A percentile compares a stretch with the other conserved stretches of the same genome.
Evolutionary conservation across 2,113 vertebrate species (phyloP).

Genomic region (Rhynchopsitta pachyrhyncha): DNA sequence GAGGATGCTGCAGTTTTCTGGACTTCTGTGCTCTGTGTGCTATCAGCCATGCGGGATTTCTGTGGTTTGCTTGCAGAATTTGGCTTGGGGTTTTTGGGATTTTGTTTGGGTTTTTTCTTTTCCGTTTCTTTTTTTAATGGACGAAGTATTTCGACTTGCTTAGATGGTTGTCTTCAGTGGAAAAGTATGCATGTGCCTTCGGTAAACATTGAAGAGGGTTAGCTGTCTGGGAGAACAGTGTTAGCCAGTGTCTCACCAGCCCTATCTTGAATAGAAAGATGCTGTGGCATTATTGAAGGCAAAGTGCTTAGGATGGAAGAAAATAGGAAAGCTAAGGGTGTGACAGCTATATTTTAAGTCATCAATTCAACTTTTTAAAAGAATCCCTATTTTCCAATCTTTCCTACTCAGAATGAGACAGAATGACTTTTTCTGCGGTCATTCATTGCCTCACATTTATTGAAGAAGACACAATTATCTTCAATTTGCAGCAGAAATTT

Average conservation of each 20-base stretch:
- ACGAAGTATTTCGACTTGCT: background rate
- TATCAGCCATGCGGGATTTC: rapidly evolving
- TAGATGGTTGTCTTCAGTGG: background rate
- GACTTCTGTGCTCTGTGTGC: background rate
- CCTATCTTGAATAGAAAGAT: background rate
- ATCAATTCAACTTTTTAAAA: background rate
- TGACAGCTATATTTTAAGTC: background rate
- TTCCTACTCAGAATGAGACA: background rate
- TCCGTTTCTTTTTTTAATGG: background rate
- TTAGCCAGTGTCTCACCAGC: background rate
- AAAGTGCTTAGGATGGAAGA: background rate
- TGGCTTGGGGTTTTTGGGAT: background rate
- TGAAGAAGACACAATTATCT: background rate
- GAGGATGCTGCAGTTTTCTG: too few relatives aligned
- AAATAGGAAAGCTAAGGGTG: background rate
- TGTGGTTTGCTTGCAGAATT: background rate
- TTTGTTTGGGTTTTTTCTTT: background rate
- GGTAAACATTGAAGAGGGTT: too few relatives aligned
- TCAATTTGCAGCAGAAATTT: background rate
- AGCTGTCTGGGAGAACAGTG: rapidly evolving
- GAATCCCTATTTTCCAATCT: background rate
- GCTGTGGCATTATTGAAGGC: background rate
- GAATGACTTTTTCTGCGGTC: background rate
- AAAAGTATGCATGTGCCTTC: background rate
- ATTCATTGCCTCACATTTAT: background rate